Conservation (phyloP, 2,113 vertebrate species). For the Hippocampus mohnikei region DNA sequence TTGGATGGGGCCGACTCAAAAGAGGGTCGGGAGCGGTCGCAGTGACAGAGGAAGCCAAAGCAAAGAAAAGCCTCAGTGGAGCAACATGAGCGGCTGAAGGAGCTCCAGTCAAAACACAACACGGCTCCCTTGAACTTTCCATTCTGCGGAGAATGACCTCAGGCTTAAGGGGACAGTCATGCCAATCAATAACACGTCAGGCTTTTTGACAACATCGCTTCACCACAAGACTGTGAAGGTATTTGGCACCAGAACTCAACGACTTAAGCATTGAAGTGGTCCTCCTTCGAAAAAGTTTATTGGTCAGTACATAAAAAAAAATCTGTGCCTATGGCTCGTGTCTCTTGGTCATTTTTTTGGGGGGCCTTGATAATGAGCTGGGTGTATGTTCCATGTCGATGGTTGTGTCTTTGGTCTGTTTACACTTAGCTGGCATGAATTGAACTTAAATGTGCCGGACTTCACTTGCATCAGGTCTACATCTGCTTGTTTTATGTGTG, state of each 20-base stretch:
- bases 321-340: not conserved
- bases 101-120: slow-evolving; percentile 60
- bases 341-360: not conserved
- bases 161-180: slow-evolving; percentile 35
- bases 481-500: not conserved
- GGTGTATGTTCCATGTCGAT: not conserved
- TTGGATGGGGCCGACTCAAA: slow-evolving; percentile 11
- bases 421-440: not conserved
- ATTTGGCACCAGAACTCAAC: slow-evolving; percentile 7
- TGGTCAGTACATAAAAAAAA: too few relatives aligned
- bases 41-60: slow-evolving; percentile 29
- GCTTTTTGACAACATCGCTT: slow-evolving; percentile 34
- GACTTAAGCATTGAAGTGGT: not conserved
- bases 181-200: slow-evolving; percentile 47
- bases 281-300: too few relatives aligned
- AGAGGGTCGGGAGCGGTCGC: slow-evolving; percentile 12
- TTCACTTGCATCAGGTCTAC: not conserved
- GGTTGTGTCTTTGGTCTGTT: not conserved
- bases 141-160: slow-evolving; percentile 38
- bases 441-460: not conserved
- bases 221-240: slow-evolving; percentile 26
- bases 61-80: slow-evolving; percentile 42
- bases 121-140: slow-evolving; percentile 58
- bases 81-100: slow-evolving; percentile 40
- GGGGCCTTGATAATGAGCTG: too few relatives aligned